Evolutionary conservation across 2,797 vertebrate species (phyloP).

Genomic region (Spheniscus humboldti): DNA sequence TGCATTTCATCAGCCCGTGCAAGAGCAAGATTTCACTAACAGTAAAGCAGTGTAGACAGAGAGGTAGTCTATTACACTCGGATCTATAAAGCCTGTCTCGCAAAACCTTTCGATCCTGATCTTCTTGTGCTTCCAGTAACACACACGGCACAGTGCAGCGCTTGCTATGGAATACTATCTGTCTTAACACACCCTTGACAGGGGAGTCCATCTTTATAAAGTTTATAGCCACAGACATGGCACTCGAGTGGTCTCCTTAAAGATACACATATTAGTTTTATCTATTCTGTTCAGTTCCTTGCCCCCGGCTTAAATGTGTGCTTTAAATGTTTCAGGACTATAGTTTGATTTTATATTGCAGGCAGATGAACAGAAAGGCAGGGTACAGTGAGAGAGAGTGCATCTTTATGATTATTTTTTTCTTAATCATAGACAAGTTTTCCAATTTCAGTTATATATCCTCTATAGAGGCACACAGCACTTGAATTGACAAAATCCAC

Average conservation of each 20-base stretch:
- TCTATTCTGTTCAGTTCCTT: background rate
- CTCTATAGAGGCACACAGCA: background rate
- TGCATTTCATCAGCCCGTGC: background rate
- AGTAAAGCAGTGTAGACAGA: background rate
- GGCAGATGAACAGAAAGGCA: background rate
- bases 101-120: background rate
- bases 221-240: background rate
- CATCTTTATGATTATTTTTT: background rate
- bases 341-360: background rate
- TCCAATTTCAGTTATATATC: slow-evolving; percentile 14
- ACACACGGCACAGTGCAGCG: background rate
- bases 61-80: background rate
- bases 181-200: slow-evolving; percentile 26
- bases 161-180: background rate
- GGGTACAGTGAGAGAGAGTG: background rate
- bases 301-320: background rate
- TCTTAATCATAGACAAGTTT: background rate
- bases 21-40: background rate
- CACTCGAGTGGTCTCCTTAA: background rate
- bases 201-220: background rate
- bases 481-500: background rate
- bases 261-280: background rate
- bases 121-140: background rate
- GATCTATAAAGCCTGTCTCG: background rate
- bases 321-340: slow-evolving; percentile 11